Evolutionary conservation across 2,797 vertebrate genomes (phyloP), one percentile per base, ranked within the genome.

Genomic region (Gallinago solitaria): DNA sequence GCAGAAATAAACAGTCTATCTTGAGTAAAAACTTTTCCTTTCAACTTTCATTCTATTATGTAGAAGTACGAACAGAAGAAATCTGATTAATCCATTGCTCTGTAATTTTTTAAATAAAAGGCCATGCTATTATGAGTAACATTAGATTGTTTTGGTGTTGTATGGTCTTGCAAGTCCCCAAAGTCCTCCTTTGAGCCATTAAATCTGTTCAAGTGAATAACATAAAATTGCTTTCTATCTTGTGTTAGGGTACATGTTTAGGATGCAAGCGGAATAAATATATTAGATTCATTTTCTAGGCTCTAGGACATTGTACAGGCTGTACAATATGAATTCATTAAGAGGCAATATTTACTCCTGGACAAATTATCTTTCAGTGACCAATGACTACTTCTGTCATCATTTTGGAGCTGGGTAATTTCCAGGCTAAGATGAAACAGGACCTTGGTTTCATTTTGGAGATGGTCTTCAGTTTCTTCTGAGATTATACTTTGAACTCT

Each of bases 1-100:
- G 50, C 60, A 96, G 67, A 96, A 96, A 85, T 75, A 87, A 93
- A 41, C 47, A 92, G 28, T 35, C 5, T 23, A 85, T 16, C 14
- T 92, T 87, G 25, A 8, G 1, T 80, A 77, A 92, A 83, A 92
- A 12, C 8, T 79, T 84, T 45, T 73, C 12, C 24, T 85, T 95
- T 47, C 33, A 65, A 21, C 21, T 69, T 60, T 89, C 0, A n/a
- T 82, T 73, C 1, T 68, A 82, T 87, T 85, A 37, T 79, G 14
- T 68, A 25, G 50, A 39, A 74, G 23, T 21, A 59, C 74, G 37
- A 87, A 30, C 33, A 73, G 63, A 79, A 83, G 45, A 82, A 68
- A 83, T 60, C 24, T 69, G 37, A 77, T 81, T 11, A 90, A 89
- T 10, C 23, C 16, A 73, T n/a, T 53, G 6, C 2, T 56, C 9